Conservation (phyloP, 2,797 vertebrate genomes). For the Helicolenus hilgendorfi region DNA sequence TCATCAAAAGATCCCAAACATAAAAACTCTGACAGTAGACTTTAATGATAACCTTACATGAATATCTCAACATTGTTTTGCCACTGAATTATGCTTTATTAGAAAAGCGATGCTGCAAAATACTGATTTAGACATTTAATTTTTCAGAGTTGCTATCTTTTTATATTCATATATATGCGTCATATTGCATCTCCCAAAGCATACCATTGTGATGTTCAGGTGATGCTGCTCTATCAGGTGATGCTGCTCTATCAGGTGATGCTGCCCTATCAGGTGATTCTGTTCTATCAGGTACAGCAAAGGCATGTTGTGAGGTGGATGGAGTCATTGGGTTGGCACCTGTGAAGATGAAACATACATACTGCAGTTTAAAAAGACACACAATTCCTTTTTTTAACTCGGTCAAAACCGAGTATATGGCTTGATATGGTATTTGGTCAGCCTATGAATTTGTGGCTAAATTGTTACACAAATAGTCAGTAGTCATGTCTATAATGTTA, state of each 20-base stretch:
- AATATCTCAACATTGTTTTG: too few relatives aligned
- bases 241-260: too few relatives aligned
- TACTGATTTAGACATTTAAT: too few relatives aligned
- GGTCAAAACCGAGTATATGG: too few relatives aligned
- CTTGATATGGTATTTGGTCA: rapidly evolving
- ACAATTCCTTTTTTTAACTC: too few relatives aligned
- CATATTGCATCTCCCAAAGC: neutral
- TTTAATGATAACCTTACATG: neutral
- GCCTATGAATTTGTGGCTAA: too few relatives aligned
- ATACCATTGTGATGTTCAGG: neutral
- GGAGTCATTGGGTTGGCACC: rapidly evolving
- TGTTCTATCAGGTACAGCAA: too few relatives aligned
- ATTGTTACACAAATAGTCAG: too few relatives aligned
- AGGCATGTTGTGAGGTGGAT: too few relatives aligned
- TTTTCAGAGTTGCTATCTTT: neutral
- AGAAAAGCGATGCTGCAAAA: rapidly evolving
- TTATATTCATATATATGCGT: neutral
- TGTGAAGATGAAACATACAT: neutral
- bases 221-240: neutral
- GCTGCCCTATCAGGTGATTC: too few relatives aligned
- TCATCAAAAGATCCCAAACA: neutral
- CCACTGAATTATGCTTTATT: rapidly evolving
- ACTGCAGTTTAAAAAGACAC: rapidly evolving
- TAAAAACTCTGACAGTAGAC: neutral
- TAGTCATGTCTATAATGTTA: too few relatives aligned